Evolutionary conservation across 2,888 invertebrate genomes (phyloP), one percentile per base, ranked within the genome.

Genomic region (Euzophera pinguis): DNA sequence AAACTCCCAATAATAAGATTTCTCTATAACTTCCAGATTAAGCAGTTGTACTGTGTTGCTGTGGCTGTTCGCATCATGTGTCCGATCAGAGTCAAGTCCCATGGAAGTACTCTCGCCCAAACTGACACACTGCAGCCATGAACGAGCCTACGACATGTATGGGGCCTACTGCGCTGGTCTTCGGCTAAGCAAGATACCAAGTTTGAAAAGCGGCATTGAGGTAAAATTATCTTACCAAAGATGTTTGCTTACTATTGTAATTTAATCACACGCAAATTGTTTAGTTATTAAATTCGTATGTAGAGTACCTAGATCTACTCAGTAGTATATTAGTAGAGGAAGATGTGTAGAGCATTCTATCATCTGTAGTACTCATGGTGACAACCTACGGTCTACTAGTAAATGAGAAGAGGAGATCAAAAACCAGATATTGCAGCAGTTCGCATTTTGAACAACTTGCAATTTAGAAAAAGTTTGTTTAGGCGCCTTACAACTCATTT

Each of bases 151-250:
- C 63, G 84, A 89, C 5, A 91, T 92, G 91, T 82, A 91, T 16
- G 92, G 92, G 1, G 92, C 91, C 0, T 81, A 88, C 57, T 93
- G 93, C 70, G 81, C 76, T 3, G 83, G 87, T 0, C 77, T 91
- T 16, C 81, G 84, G 17, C 77, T 92, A 2, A 62, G 64, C 14
- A 81, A 84, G 48, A 81, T 93, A 58, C 93, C 93, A 0, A 79
- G 63, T 56, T 73, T 93, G 34, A 90, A 82, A 61, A 69, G 81
- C 10, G 84, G 90, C 43, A 91, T 92, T 60, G 91, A 93, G 91
- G 93, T 93, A 58, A 10, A 6, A 10, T 34, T 8, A 16, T 7
- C 32, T 32, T 7, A 32, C 10, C 8, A 9, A 32, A 32, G 2
- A 9, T 32, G 32, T 10, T 32, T 32, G 8, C 22, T 22, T 3